Base-by-base conservation (phyloP, 2,797 vertebrate species). In the Diglossa cyanea region DNA sequence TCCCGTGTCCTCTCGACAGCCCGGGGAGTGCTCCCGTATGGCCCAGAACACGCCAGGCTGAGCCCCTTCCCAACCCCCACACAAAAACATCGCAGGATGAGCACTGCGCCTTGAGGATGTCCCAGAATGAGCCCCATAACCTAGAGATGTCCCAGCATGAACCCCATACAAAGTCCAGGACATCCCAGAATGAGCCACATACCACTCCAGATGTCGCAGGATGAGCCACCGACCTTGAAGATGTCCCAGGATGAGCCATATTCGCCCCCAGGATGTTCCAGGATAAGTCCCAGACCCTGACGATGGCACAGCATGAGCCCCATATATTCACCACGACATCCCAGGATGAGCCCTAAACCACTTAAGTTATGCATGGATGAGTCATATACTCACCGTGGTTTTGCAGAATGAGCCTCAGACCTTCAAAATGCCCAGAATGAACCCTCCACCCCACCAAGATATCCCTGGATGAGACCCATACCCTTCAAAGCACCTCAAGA, bases 1-100 rank as follows among this genome's bases (percentile, higher is more conserved):
- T 0, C 25, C 35, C 35, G 8, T 18, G 35, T 9, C 35, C 35
- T 10, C 67, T 7, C 19, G 1, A 2, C 17, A 13, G 45, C 16
- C 28, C 17, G 6, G 26, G n/a, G 17, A 40, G 25, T 5, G 10
- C 3, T 8, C 12, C 11, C 18, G 4, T 9, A 4, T 3, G 16
- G 3, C 28, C 31, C 37, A 8, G 16, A n/a, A 24, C 26, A 11
- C 9, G 5, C 21, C 31, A 21, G 11, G 35, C 11, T 19, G 11
- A 26, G 35, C 57, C 35, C 17, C 35, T 58, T 8, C 17, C 11
- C 37, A 37, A 10, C 40, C 15, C 6, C 55, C 17, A 5, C 3
- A 3, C 0, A 2, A 25, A 62, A 20, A 1, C 18, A 23, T 8
- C n/a, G 10, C n/a, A 57, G 54, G n/a, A 5, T 57, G 23, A 57